These are phyloP conservation scores for Ellobium chinense DNA, from an alignment of 2,888 invertebrate species.

Conservation along the genomic window DNA sequence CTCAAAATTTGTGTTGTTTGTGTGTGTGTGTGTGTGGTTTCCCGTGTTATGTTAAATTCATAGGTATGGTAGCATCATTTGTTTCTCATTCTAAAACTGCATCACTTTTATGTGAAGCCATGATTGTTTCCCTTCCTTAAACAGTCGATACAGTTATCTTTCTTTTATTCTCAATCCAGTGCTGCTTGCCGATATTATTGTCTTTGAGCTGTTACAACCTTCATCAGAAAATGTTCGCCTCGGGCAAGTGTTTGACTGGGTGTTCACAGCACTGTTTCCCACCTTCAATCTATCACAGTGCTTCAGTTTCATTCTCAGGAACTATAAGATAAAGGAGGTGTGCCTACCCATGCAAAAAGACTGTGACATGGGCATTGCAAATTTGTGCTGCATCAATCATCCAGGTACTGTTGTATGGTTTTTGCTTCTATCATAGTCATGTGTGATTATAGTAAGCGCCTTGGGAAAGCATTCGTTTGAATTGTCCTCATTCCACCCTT, in stretches of 20 bases:
- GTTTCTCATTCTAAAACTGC: too few species aligned
- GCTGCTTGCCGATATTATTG: slow-evolving; percentile 85
- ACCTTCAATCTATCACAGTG: slow-evolving; percentile 83
- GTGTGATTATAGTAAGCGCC: too few species aligned
- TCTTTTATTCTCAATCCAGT: slow-evolving; percentile 81
- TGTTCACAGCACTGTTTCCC: slow-evolving; percentile 85
- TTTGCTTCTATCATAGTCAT: too few species aligned
- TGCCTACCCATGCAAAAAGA: neutral
- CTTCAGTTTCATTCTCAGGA: slow-evolving; percentile 79
- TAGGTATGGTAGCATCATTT: too few species aligned
- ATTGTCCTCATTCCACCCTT: too few species aligned
- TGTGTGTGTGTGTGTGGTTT: too few species aligned
- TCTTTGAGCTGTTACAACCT: slow-evolving; percentile 85
- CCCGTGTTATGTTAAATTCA: too few species aligned
- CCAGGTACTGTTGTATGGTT: slow-evolving; percentile 11
- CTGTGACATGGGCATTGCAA: slow-evolving; percentile 13
- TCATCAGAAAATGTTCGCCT: slow-evolving; percentile 82
- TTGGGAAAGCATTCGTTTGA: too few species aligned
- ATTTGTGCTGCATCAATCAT: slow-evolving; percentile 29
- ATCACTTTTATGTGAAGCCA: too few species aligned
- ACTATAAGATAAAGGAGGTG: slow-evolving; percentile 56
- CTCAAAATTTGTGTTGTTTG: too few species aligned
- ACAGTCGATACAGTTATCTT: too few species aligned
- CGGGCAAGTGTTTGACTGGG: slow-evolving; percentile 82
- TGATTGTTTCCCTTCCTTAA: too few species aligned